Evolutionary conservation across 2,888 invertebrate genomes (phyloP).

Genomic region (Xylophagus ater): DNA sequence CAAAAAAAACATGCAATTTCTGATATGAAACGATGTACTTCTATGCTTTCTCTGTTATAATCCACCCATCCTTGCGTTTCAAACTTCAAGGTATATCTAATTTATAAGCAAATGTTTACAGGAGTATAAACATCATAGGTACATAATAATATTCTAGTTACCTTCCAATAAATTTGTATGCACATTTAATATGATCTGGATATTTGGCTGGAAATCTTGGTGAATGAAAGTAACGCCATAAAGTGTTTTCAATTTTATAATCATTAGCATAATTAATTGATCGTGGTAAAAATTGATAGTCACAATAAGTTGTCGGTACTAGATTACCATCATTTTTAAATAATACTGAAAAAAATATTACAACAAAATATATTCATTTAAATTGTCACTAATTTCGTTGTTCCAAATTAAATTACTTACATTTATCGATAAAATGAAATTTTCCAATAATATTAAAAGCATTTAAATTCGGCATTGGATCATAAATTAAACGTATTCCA

Average conservation of each 20-base stretch:
- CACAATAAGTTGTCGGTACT: conserved; percentile 67
- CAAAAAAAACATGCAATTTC: too few relatives aligned
- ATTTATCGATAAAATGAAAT: conserved; percentile 32
- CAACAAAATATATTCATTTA: too few relatives aligned
- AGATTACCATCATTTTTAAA: conserved; percentile 73
- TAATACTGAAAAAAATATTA: conserved; percentile 55
- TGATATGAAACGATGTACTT: too few relatives aligned
- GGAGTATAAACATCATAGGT: background rate
- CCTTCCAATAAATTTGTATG: conserved; percentile 82
- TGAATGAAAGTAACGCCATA: conserved; percentile 74
- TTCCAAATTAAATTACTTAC: conserved; percentile 20
- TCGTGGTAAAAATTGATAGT: conserved; percentile 67
- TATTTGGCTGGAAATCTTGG: conserved; percentile 94
- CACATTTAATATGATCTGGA: conserved; percentile 81
- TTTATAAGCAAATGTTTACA: background rate
- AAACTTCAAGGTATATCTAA: background rate
- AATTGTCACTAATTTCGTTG: too few relatives aligned
- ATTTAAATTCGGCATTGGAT: conserved; percentile 6
- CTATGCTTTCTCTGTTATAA: too few relatives aligned
- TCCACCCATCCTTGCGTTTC: too few relatives aligned
- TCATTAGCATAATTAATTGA: conserved; percentile 14
- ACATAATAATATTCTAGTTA: conserved; percentile 26
- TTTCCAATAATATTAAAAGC: conserved; percentile 23
- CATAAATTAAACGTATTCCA: conserved; percentile 15
- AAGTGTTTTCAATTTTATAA: conserved; percentile 50